Percentiles rank a stretch among this genome's conserved stretches.
Conservation (phyloP, 2,797 vertebrate genomes). For the Phrynocephalus forsythii region DNA sequence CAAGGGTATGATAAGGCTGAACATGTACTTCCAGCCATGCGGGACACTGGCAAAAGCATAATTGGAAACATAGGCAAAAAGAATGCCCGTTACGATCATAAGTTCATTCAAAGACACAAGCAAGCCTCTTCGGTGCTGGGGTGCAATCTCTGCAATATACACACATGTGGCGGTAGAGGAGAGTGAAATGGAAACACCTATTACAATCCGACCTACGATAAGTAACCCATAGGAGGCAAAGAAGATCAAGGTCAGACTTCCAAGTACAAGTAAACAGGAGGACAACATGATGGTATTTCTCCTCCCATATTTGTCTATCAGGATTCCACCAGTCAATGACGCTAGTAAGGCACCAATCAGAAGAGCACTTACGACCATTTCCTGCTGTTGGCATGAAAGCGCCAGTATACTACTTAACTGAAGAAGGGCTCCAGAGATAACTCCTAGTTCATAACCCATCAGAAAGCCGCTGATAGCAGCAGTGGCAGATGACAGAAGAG, state of each 20-base stretch:
- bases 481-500: slow-evolving; percentile 83
- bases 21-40: slow-evolving; percentile 91
- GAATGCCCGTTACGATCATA: slow-evolving; percentile 93
- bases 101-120: slow-evolving; percentile 93
- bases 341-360: slow-evolving; percentile 90
- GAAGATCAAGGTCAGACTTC: slow-evolving; percentile 83
- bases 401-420: slow-evolving; percentile 86
- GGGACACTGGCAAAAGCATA: slow-evolving; percentile 84
- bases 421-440: slow-evolving; percentile 93
- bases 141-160: slow-evolving; percentile 94
- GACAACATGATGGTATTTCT: slow-evolving; percentile 87
- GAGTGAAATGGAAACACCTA: slow-evolving; percentile 90
- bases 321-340: slow-evolving; percentile 86
- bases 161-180: slow-evolving; percentile 92
- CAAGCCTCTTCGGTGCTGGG: slow-evolving; percentile 88
- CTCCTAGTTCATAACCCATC: slow-evolving; percentile 92
- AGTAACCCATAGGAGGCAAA: slow-evolving; percentile 82
- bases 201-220: slow-evolving; percentile 83
- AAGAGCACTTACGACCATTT: slow-evolving; percentile 90
- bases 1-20: slow-evolving; percentile 88
- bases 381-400: slow-evolving; percentile 90
- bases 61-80: slow-evolving; percentile 91
- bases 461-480: slow-evolving; percentile 94
- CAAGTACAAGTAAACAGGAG: slow-evolving; percentile 83
- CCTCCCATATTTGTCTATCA: slow-evolving; percentile 91